Evolutionary conservation across 1,140 invertebrate genomes (phyloP).

Genomic region (Cotesia typhae): DNA sequence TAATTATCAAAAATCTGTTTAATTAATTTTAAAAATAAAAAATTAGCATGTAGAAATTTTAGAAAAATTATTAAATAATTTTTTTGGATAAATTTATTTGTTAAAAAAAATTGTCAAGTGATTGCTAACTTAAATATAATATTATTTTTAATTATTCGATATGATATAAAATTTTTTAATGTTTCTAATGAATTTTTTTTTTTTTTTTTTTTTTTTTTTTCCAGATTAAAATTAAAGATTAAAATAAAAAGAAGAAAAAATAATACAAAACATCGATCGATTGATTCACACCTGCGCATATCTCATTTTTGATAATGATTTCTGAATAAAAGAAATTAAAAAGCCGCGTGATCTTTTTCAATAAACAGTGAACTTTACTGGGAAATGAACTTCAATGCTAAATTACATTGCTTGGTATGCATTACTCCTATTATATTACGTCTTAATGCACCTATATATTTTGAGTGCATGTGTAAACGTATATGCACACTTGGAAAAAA

Average conservation of each 20-base stretch:
- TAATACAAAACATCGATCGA: background rate
- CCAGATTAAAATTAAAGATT: background rate
- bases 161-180: too few relatives aligned
- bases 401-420: background rate
- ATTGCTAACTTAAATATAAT: too few relatives aligned
- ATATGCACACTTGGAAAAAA: too few relatives aligned
- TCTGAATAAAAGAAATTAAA: background rate
- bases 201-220: background rate
- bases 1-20: too few relatives aligned
- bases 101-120: too few relatives aligned
- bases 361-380: background rate
- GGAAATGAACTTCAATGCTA: background rate
- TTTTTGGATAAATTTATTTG: too few relatives aligned
- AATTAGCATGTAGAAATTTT: too few relatives aligned
- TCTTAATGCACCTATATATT: background rate
- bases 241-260: background rate
- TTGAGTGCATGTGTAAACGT: too few relatives aligned
- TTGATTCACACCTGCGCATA: conserved; percentile 4
- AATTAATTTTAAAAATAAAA: too few relatives aligned
- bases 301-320: background rate
- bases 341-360: conserved; percentile 6
- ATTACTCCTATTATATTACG: background rate
- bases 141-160: too few relatives aligned
- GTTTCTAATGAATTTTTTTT: too few relatives aligned
- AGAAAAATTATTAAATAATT: too few relatives aligned